Conservation (phyloP, 64 coral and sea anemone species). For the Pachyseris speciosa region DNA sequence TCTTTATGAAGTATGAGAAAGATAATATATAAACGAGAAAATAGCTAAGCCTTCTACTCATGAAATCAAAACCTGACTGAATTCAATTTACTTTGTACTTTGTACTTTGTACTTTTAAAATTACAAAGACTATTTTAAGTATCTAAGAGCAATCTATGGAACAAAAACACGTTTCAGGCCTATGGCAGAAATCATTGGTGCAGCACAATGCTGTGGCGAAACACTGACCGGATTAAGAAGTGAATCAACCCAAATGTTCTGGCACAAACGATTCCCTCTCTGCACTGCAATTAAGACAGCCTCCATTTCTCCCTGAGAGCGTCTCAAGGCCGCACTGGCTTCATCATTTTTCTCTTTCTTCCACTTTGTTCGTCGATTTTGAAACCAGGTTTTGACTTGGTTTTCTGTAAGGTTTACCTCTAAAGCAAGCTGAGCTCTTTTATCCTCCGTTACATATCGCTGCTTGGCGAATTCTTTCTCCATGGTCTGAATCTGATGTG, state of each 20-base stretch:
- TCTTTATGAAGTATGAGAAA: too few relatives aligned
- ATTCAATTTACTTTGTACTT: too few relatives aligned
- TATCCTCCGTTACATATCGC: conserved; percentile 79
- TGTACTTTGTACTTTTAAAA: neutral
- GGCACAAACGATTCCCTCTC: neutral
- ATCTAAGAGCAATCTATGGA: neutral
- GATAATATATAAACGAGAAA: too few relatives aligned
- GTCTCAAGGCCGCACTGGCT: neutral
- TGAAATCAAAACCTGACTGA: too few relatives aligned
- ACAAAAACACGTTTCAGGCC: neutral
- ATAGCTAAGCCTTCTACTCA: too few relatives aligned
- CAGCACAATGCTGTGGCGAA: neutral
- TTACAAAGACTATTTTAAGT: too few relatives aligned
- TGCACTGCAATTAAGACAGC: neutral
- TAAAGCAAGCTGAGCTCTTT: conserved; percentile 70
- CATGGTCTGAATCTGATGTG: conserved; percentile 77
- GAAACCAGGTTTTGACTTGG: conserved; percentile 90
- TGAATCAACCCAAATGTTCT: neutral
- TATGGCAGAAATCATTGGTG: neutral
- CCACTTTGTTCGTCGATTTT: conserved; percentile 91
- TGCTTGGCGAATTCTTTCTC: conserved; percentile 84
- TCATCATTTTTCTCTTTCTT: conserved; percentile 83
- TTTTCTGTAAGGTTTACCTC: conserved; percentile 83
- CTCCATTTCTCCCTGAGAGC: neutral
- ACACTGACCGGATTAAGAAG: neutral